Percentiles rank a stretch among this genome's conserved stretches.
Evolutionary conservation across 2,797 vertebrate species (phyloP).

Genomic region (Fistularia commersonii): DNA sequence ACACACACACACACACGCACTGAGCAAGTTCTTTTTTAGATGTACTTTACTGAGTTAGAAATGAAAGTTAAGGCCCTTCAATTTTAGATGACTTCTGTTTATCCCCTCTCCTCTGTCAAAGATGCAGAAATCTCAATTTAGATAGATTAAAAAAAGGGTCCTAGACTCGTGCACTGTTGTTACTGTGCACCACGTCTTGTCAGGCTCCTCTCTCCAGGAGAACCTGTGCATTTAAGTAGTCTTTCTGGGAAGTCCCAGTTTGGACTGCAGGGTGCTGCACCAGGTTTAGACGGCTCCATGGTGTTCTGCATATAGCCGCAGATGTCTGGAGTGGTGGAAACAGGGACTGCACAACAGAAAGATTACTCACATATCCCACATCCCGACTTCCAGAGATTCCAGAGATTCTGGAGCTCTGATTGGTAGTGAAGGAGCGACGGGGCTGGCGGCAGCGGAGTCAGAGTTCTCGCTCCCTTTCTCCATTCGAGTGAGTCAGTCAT

Average conservation of each 20-base stretch:
- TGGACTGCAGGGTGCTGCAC: constrained; percentile 43
- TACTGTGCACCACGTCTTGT: constrained; percentile 19
- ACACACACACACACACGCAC: background rate
- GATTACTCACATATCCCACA: constrained; percentile 52
- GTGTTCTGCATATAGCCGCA: constrained; percentile 49
- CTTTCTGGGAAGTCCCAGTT: constrained; percentile 47
- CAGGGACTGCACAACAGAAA: constrained; percentile 41
- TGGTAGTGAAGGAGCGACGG: constrained; percentile 33
- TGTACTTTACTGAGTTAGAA: no score
- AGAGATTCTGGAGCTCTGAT: constrained; percentile 46
- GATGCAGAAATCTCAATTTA: no score
- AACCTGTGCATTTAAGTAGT: constrained; percentile 15
- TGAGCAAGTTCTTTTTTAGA: background rate
- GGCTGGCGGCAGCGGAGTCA: constrained; percentile 30
- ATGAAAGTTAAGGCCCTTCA: no score
- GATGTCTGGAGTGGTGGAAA: constrained; percentile 50
- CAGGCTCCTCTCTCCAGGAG: constrained; percentile 12
- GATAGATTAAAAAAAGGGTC: no score
- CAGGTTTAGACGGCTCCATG: constrained; percentile 51
- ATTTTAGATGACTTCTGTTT: no score
- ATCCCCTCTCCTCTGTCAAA: no score
- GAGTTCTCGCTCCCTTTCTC: background rate
- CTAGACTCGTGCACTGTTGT: no score
- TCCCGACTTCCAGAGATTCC: constrained; percentile 62
- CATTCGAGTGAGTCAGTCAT: constrained; percentile 66